phyloP scores from a whole-genome alignment of 2,797 vertebrate species.

The Eulemur rubriventer region DNA sequence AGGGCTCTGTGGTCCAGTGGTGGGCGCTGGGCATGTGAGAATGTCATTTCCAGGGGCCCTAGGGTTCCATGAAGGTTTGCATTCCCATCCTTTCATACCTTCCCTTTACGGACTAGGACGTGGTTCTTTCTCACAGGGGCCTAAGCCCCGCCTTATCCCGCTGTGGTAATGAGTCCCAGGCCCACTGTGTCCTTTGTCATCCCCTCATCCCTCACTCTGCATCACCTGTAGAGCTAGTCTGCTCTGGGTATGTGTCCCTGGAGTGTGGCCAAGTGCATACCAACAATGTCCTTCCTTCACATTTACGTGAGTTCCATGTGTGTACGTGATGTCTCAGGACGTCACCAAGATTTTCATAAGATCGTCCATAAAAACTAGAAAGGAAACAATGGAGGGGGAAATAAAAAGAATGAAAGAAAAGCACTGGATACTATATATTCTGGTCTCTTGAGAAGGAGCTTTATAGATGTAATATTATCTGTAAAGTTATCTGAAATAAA shows the following conservation, averaged over 20 bases:
- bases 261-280: not conserved
- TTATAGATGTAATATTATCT: not conserved
- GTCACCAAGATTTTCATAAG: not conserved
- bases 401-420: not conserved
- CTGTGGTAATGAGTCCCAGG: not conserved
- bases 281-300: not conserved
- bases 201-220: not conserved
- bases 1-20: not conserved
- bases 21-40: not conserved
- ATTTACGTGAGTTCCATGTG: not conserved
- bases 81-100: not conserved
- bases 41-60: not conserved
- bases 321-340: not conserved
- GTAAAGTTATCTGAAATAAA: not conserved
- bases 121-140: not conserved
- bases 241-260: not conserved
- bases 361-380: not conserved
- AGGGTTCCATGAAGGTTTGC: not conserved
- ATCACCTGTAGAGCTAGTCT: rapidly evolving
- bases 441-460: not conserved
- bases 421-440: not conserved
- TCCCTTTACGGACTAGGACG: not conserved
- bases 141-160: not conserved
- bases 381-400: not conserved
- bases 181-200: rapidly evolving